phyloP scores from a whole-genome alignment of 2,888 invertebrate species.

The Nowickia ferox region DNA sequence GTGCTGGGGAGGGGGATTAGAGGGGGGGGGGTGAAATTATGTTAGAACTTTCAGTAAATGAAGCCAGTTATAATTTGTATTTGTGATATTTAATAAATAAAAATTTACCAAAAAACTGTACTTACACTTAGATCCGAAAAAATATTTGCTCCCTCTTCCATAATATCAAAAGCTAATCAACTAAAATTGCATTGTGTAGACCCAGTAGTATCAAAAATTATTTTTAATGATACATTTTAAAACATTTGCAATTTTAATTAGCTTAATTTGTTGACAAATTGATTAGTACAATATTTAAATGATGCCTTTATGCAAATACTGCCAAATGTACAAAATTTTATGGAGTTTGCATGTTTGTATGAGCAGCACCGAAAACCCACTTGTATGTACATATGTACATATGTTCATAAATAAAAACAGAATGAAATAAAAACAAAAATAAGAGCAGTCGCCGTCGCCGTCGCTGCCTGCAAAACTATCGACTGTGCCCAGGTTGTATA shows the following conservation, averaged over 20 bases:
- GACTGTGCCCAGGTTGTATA: constrained; percentile 70
- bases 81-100: too few relatives aligned
- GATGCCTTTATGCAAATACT: constrained; percentile 42
- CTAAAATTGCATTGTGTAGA: too few relatives aligned
- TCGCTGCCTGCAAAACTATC: constrained; percentile 51
- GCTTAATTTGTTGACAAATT: too few relatives aligned
- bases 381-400: constrained; percentile 51
- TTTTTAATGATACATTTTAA: constrained; percentile 1
- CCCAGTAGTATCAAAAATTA: not conserved
- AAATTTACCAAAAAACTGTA: too few relatives aligned
- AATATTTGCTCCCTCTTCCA: too few relatives aligned
- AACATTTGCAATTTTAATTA: too few relatives aligned
- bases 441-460: constrained; percentile 33
- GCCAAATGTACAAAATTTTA: constrained; percentile 32
- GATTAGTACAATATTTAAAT: not conserved
- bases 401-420: constrained; percentile 41
- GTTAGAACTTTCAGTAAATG: too few relatives aligned
- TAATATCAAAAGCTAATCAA: too few relatives aligned
- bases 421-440: constrained; percentile 18
- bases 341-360: constrained; percentile 23
- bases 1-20: too few relatives aligned
- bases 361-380: constrained; percentile 61
- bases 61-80: too few relatives aligned
- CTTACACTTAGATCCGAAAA: too few relatives aligned
- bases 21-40: too few relatives aligned